Conservation (phyloP, 2,888 invertebrate species). For the Arctia plantaginis region DNA sequence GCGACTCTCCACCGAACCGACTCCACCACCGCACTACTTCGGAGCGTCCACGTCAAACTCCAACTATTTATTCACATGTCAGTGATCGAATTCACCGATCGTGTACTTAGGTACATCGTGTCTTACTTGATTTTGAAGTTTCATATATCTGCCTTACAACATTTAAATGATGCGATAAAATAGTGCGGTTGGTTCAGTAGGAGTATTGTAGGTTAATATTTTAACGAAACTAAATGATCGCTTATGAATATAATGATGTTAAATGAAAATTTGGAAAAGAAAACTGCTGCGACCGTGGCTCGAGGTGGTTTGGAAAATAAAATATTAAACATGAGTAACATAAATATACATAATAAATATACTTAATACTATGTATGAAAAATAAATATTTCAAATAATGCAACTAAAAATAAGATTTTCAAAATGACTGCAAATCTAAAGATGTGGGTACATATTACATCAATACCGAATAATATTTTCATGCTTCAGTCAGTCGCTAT, state of each 20-base stretch:
- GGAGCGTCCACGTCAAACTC: constrained; percentile 1
- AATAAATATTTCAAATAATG: constrained; percentile 41
- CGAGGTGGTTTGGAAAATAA: constrained; percentile 60
- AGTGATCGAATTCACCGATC: neutral
- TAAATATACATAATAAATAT: constrained; percentile 50
- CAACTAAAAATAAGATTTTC: constrained; percentile 34
- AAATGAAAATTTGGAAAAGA: constrained; percentile 69
- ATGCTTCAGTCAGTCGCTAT: constrained; percentile 78
- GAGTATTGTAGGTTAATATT: constrained; percentile 41
- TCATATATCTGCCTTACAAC: constrained; percentile 5
- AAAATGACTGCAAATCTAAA: constrained; percentile 53
- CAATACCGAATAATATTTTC: constrained; percentile 49
- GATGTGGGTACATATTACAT: constrained; percentile 46
- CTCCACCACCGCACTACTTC: constrained; percentile 20
- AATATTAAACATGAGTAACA: constrained; percentile 56
- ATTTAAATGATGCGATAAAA: constrained; percentile 2
- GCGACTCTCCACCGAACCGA: constrained; percentile 53
- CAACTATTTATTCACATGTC: neutral
- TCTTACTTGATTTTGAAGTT: neutral
- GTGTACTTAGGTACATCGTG: neutral
- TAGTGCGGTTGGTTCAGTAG: constrained; percentile 56
- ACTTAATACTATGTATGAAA: constrained; percentile 19
- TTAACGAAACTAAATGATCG: constrained; percentile 61
- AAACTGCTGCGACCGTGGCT: constrained; percentile 70
- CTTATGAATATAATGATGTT: constrained; percentile 56